Conservation (phyloP, 2,888 invertebrate genomes). For the Podabrus alpinus region DNA sequence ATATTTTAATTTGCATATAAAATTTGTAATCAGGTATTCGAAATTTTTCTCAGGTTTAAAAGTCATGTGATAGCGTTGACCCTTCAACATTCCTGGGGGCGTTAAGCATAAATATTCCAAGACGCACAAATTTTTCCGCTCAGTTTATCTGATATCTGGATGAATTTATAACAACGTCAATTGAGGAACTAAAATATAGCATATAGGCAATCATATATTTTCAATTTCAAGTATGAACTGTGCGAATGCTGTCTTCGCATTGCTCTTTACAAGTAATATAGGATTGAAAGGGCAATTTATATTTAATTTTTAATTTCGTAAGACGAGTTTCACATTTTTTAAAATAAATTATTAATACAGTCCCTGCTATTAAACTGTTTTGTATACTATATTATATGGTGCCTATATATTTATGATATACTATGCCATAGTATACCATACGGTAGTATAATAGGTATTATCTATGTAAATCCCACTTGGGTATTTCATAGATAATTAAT, state of each 20-base stretch:
- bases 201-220: not conserved
- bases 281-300: no score
- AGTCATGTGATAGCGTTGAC: conserved; percentile 36
- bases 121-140: conserved; percentile 23
- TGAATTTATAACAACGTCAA: conserved; percentile 19
- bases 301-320: not conserved
- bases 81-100: conserved; percentile 30
- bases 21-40: not conserved
- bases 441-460: no score
- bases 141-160: conserved; percentile 24
- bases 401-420: no score
- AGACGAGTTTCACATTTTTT: not conserved
- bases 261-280: not conserved
- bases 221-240: not conserved
- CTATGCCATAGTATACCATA: no score
- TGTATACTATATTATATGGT: no score
- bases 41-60: conserved; percentile 6
- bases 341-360: no score
- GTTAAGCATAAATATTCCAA: conserved; percentile 24
- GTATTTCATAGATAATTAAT: no score
- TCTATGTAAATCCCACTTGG: no score
- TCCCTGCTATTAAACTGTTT: not conserved
- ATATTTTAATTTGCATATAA: not conserved
- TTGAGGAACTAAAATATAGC: not conserved
- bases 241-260: not conserved